Percentiles rank a stretch among this genome's conserved stretches.
Conservation (phyloP, 2,888 invertebrate species). For the Leptopilina drosophilae region DNA sequence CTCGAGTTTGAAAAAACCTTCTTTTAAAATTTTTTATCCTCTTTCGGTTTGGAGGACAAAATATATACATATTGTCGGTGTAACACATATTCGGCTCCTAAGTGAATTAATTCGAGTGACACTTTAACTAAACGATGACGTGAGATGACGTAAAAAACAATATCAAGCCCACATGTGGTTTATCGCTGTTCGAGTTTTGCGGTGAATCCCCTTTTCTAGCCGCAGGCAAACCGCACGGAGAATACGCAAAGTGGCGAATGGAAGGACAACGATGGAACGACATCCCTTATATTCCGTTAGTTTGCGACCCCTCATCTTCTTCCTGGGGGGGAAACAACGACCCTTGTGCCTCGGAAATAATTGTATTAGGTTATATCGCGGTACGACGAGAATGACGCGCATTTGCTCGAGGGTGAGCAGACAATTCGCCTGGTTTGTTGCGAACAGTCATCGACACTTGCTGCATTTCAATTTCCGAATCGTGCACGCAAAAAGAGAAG, state of each 20-base stretch:
- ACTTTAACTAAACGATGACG: slow-evolving; percentile 43
- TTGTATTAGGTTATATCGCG: slow-evolving; percentile 72
- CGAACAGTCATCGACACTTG: slow-evolving; percentile 56
- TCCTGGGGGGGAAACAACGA: slow-evolving; percentile 55
- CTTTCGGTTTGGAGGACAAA: too few relatives aligned
- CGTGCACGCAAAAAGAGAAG: neutral
- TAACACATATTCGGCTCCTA: neutral
- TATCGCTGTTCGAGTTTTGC: slow-evolving; percentile 18
- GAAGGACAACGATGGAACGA: slow-evolving; percentile 46
- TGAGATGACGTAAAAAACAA: slow-evolving; percentile 45
- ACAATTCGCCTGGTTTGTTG: slow-evolving; percentile 49
- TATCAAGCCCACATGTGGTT: slow-evolving; percentile 40
- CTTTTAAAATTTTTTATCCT: too few relatives aligned
- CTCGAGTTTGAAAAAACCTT: too few relatives aligned
- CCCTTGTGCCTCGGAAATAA: slow-evolving; percentile 68
- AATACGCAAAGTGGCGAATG: slow-evolving; percentile 55
- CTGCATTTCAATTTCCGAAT: slow-evolving; percentile 52
- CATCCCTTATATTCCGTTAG: slow-evolving; percentile 55
- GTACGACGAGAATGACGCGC: slow-evolving; percentile 60
- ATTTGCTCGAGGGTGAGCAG: slow-evolving; percentile 45
- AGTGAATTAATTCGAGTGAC: slow-evolving; percentile 1
- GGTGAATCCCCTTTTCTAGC: slow-evolving; percentile 34
- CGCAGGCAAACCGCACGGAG: slow-evolving; percentile 49
- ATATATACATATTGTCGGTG: neutral
- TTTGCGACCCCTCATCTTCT: slow-evolving; percentile 54